Percentiles rank a stretch among this genome's conserved stretches.
Conservation (phyloP, 2,797 vertebrate genomes). For the Morus bassanus region DNA sequence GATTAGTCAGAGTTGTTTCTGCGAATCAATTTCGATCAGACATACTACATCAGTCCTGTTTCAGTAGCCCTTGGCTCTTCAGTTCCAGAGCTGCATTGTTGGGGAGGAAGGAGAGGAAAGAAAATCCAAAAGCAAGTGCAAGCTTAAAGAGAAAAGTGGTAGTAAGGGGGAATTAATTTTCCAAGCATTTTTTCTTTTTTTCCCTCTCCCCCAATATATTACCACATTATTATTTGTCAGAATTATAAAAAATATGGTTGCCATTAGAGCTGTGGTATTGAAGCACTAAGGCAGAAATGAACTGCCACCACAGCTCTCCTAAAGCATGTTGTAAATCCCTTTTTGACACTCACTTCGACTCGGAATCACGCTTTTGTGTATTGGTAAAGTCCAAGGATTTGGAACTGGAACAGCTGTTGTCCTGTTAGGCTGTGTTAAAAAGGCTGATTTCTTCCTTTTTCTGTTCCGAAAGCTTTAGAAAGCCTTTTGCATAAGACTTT, state of each 20-base stretch:
- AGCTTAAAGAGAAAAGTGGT: background rate
- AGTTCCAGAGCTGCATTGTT: background rate
- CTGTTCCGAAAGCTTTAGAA: background rate
- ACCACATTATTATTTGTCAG: background rate
- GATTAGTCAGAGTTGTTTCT: slow-evolving; percentile 1
- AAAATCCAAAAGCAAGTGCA: background rate
- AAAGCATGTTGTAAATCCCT: background rate
- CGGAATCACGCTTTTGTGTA: background rate
- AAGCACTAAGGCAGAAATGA: background rate
- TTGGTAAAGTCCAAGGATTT: background rate
- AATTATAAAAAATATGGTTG: background rate
- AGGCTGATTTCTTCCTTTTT: background rate
- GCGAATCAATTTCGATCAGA: background rate
- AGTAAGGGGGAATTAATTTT: background rate
- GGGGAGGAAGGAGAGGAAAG: background rate
- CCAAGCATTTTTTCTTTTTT: background rate
- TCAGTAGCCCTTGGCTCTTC: background rate
- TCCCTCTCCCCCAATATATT: background rate
- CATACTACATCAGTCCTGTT: background rate
- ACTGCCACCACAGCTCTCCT: background rate
- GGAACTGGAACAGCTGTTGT: background rate
- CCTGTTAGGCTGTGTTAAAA: background rate
- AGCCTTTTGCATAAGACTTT: background rate
- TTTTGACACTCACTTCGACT: background rate
- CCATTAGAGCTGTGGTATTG: background rate